Conservation (phyloP, 1,140 invertebrate genomes). For the Pygmarrhopalites habei region DNA sequence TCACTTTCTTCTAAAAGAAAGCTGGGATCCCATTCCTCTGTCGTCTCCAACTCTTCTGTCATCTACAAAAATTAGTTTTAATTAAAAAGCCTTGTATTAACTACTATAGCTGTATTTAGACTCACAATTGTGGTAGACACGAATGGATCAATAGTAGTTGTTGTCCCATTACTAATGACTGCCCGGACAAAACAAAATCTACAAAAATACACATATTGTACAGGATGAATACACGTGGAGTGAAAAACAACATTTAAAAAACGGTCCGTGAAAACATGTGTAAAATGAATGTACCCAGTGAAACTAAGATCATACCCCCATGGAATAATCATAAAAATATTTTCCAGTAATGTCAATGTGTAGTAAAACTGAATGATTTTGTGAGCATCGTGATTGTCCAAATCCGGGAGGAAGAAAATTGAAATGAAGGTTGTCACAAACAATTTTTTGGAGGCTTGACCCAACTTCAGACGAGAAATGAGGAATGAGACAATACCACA, state of each 20-base stretch:
- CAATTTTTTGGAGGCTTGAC: slow-evolving; percentile 26
- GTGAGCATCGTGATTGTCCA: slow-evolving; percentile 12
- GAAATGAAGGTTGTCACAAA: slow-evolving; percentile 30
- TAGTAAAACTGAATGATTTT: slow-evolving; percentile 27
- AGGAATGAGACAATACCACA: slow-evolving; percentile 18
- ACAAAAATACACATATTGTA: neutral
- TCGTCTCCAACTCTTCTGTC: too few species aligned
- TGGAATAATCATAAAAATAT: slow-evolving; percentile 29
- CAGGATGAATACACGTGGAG: neutral
- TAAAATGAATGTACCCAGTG: slow-evolving; percentile 6
- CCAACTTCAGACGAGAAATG: slow-evolving; percentile 20
- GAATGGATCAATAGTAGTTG: neutral
- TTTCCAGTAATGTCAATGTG: slow-evolving; percentile 21
- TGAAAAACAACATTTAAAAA: too few species aligned
- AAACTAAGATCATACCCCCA: slow-evolving; percentile 23
- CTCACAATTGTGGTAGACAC: neutral
- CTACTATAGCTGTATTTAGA: neutral
- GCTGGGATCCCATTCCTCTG: neutral
- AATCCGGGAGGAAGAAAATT: slow-evolving; percentile 32
- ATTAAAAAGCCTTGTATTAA: neutral
- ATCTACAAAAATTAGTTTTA: too few species aligned
- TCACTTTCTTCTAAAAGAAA: neutral
- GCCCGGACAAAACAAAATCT: neutral
- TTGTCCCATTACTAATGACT: neutral
- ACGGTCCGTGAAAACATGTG: neutral